Evolutionary conservation across 30 jellyfish, hydroid and myxozoan species (phyloP), one percentile per base, ranked within the genome.

Genomic region (Morbakka virulenta): DNA sequence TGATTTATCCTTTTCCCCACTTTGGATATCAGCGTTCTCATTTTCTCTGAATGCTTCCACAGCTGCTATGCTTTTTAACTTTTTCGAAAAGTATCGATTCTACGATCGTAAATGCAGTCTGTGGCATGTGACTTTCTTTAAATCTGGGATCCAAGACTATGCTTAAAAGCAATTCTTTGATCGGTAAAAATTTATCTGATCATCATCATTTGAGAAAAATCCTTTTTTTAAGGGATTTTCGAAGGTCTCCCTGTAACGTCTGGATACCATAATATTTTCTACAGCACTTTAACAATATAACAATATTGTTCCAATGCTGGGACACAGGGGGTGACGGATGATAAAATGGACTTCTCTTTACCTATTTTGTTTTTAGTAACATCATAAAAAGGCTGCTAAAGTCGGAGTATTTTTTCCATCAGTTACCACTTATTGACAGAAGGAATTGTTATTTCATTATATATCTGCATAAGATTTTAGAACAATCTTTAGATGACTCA

Each of bases 201-300:
- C 71, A 4, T 67, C 80, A 32, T 67, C 80, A 32, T 27, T 67
- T 67, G 80, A 67, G 70, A 29, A 67, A 67, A 67, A 67, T 67
- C 80, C 36, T 33, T 67, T 67, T 67, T 33, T 27, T 32, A 29
- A 67, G 20, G 80, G n/a, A 64, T 26, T 64, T 64, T 64, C 64
- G 76, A 26, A 64, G 77, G 61, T 57, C 61, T 27, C 31, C 31
- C 63, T n/a, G n/a, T n/a, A 24, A 64, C 13, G 53, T 64, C 3
- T 28, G 61, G 62, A 64, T 25, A 24, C 80, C 80, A 1, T 64
- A 50, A 68, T 68, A 31, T 1, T 68, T 68, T 34, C 0, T 1
- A 1, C 70, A 1, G 9, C n/a, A 28, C 70, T 1, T 68, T 0
- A 34, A 0, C 73, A 68, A 1, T n/a, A n/a, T n/a, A n/a, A n/a